Evolutionary conservation across 1,140 invertebrate genomes (phyloP).

Genomic region (Trichonephila inaurata): DNA sequence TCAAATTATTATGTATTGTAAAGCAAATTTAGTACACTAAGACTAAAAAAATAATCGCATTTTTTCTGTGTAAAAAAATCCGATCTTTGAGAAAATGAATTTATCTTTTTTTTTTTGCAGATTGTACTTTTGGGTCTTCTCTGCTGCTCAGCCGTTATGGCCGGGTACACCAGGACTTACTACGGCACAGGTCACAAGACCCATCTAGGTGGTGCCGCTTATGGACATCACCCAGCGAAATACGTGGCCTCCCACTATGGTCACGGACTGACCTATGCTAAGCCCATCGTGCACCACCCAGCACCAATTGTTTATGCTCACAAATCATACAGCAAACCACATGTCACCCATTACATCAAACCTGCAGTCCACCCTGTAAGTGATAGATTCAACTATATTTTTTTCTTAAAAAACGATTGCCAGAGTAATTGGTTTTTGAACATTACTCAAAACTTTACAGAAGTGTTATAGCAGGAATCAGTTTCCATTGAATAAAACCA

Average conservation of each 20-base stretch:
- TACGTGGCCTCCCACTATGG: neutral
- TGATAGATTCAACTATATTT: neutral
- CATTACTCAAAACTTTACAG: too few relatives aligned
- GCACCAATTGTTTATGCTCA: conserved; percentile 43
- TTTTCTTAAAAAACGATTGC: too few relatives aligned
- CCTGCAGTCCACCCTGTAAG: conserved; percentile 33
- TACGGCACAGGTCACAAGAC: conserved; percentile 44
- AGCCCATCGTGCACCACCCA: conserved; percentile 41
- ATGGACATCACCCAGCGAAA: conserved; percentile 13
- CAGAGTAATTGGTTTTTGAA: too few relatives aligned
- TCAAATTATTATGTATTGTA: too few relatives aligned
- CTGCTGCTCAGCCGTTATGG: conserved; percentile 36
- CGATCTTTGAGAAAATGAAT: too few relatives aligned
- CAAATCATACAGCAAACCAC: conserved; percentile 35
- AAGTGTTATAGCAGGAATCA: too few relatives aligned
- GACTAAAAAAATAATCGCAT: too few relatives aligned
- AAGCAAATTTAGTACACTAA: too few relatives aligned
- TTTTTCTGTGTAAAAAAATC: too few relatives aligned
- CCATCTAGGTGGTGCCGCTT: conserved; percentile 43
- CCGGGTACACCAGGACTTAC: conserved; percentile 29
- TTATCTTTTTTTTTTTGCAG: neutral
- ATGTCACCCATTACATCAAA: conserved; percentile 54
- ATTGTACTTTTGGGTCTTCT: conserved; percentile 13
- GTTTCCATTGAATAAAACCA: too few relatives aligned
- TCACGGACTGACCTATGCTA: neutral